Evolutionary conservation across 2,113 vertebrate genomes (phyloP), one percentile per base, ranked within the genome.

Genomic region (Anser cygnoides): DNA sequence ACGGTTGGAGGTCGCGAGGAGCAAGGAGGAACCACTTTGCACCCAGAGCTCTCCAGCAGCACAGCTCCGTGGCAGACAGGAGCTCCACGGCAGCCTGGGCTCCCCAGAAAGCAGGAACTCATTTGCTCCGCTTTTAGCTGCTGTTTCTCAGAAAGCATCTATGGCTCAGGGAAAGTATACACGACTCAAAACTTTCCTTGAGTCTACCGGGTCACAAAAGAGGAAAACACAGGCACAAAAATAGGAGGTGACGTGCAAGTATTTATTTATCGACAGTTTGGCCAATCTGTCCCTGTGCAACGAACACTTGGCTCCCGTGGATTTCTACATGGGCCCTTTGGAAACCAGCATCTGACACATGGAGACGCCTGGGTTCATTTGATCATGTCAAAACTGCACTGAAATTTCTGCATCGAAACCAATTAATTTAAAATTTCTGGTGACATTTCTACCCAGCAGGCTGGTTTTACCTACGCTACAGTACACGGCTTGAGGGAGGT

Each of bases 31-130:
- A 62, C 33, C 1, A 1, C 72, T 72, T 49, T 79, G 25, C 44
- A 78, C 20, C 25, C 39, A 44, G 12, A 13, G n/a, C 17, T 63
- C 43, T 67, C 20, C 71, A 72, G 78, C 66, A 79, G 52, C 25
- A 14, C 70, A 21, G 9, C n/a, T 67, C 61, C 35, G 2, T 2
- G 16, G 44, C 35, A 46, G 37, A 18, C 74, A 80, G 33, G 33
- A 37, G 9, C 35, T 35, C 4, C 0, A 2, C 4, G 74, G 31
- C 28, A 9, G 46, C 0, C 11, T 1, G 7, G n/a, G 20, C 43
- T 59, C 50, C 33, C 16, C 23, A 17, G 52, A 29, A 91, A 79
- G 19, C 43, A 91, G 46, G 19, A 89, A 72, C 37, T 55, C 61
- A 37, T 6, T 35, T 29, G 13, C 16, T 46, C 55, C 29, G 9